Evolutionary conservation across 2,113 vertebrate genomes (phyloP).

Genomic region (Aphyosemion australe): DNA sequence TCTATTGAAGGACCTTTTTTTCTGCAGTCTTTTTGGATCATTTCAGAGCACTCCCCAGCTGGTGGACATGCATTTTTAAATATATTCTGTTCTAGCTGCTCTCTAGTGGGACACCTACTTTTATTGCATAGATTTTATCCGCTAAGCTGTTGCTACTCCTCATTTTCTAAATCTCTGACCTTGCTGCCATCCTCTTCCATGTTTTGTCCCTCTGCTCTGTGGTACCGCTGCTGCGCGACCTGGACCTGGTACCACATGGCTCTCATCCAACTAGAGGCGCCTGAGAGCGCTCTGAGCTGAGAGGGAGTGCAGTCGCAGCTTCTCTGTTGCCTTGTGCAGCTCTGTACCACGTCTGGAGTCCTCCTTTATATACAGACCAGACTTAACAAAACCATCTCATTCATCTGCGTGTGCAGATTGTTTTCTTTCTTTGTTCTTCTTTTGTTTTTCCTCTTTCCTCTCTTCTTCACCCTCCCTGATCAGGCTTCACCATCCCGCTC

Average conservation of each 20-base stretch:
- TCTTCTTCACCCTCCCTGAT: constrained; percentile 45
- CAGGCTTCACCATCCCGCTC: constrained; percentile 61
- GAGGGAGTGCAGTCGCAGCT: constrained; percentile 80
- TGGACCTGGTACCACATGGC: constrained; percentile 72
- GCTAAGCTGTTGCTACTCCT: no score
- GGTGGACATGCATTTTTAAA: no score
- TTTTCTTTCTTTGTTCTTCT: constrained; percentile 32
- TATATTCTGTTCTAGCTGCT: no score
- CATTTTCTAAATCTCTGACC: background rate
- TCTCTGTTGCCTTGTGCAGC: constrained; percentile 69
- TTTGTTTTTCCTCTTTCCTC: constrained; percentile 43
- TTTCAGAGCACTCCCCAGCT: no score
- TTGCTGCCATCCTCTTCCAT: constrained; percentile 15
- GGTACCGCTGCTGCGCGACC: constrained; percentile 48
- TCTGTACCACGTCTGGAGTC: constrained; percentile 59
- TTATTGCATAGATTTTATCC: no score
- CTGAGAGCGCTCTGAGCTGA: constrained; percentile 69
- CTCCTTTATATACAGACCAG: constrained; percentile 59
- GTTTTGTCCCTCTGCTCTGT: constrained; percentile 29
- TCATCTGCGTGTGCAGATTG: constrained; percentile 57
- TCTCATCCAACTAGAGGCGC: constrained; percentile 78
- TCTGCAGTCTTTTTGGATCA: no score
- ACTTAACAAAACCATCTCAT: constrained; percentile 51
- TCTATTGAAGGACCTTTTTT: no score
- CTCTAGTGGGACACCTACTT: no score